A percentile compares a stretch with the other conserved stretches of the same genome.
Evolutionary conservation across 2,888 invertebrate species (phyloP).

Genomic region (Synanthedon vespiformis): DNA sequence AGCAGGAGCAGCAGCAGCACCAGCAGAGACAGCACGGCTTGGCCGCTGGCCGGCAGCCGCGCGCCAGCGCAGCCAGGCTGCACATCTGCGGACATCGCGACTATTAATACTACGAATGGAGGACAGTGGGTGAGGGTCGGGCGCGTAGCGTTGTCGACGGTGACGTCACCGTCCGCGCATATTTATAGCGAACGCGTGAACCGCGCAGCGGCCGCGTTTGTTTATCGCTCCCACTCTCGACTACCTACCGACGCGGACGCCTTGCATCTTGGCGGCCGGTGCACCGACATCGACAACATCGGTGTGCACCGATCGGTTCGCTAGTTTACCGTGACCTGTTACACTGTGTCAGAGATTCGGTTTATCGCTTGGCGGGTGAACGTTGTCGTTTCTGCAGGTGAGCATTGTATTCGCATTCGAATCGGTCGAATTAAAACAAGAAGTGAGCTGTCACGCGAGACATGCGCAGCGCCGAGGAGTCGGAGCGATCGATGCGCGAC

Average conservation of each 20-base stretch:
- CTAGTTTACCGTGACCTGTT: too few species aligned
- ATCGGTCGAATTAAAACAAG: too few species aligned
- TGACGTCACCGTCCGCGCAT: constrained; percentile 12
- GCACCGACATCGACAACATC: too few species aligned
- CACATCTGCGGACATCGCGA: constrained; percentile 46
- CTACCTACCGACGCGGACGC: neutral
- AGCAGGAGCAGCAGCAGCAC: constrained; percentile 72
- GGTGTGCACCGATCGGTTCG: too few species aligned
- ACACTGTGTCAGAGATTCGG: too few species aligned
- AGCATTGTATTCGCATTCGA: too few species aligned
- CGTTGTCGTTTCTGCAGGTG: too few species aligned
- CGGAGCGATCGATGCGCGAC: neutral
- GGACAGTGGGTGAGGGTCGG: constrained; percentile 56
- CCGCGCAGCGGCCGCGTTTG: constrained; percentile 16
- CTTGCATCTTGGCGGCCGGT: too few species aligned
- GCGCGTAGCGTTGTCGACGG: constrained; percentile 8
- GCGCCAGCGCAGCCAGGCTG: constrained; percentile 65
- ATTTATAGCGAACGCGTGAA: constrained; percentile 41
- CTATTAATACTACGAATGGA: constrained; percentile 17
- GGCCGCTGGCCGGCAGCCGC: constrained; percentile 68
- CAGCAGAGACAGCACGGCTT: constrained; percentile 74
- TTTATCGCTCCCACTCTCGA: neutral
- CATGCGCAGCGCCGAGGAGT: too few species aligned
- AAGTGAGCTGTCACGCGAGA: too few species aligned
- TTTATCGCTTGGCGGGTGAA: too few species aligned